Conservation (phyloP, 2,888 invertebrate species). For the Cacoxenus indagator region DNA sequence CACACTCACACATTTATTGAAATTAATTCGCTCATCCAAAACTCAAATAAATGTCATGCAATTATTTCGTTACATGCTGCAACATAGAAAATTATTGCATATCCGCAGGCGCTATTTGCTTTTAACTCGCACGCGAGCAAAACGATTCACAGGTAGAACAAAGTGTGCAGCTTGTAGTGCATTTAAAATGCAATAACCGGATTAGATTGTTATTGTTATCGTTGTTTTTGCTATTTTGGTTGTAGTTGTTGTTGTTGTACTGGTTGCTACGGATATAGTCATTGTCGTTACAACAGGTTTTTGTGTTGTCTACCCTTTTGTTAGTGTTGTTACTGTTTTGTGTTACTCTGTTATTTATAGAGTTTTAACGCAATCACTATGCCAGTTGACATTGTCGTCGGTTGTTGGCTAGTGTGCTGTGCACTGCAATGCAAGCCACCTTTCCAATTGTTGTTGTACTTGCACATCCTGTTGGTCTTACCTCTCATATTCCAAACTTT, state of each 20-base stretch:
- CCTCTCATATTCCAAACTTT: slow-evolving; percentile 37
- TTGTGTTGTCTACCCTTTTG: slow-evolving; percentile 32
- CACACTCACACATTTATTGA: background rate
- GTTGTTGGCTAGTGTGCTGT: slow-evolving; percentile 43
- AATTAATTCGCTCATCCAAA: slow-evolving; percentile 28
- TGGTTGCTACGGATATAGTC: background rate
- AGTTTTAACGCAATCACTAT: slow-evolving; percentile 66
- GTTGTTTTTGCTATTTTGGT: slow-evolving; percentile 12
- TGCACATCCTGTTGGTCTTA: slow-evolving; percentile 1
- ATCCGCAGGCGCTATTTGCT: slow-evolving; percentile 29
- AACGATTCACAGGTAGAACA: slow-evolving; percentile 30
- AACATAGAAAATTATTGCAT: slow-evolving; percentile 33
- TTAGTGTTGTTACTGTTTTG: slow-evolving; percentile 36
- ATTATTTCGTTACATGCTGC: slow-evolving; percentile 7
- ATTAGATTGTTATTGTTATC: slow-evolving; percentile 53
- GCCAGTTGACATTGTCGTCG: slow-evolving; percentile 57
- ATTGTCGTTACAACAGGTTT: no score
- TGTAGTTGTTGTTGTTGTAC: slow-evolving; percentile 9
- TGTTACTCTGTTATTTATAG: slow-evolving; percentile 65
- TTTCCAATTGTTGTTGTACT: slow-evolving; percentile 23
- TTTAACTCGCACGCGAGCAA: slow-evolving; percentile 11
- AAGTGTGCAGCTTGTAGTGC: slow-evolving; percentile 46
- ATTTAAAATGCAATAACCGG: slow-evolving; percentile 67
- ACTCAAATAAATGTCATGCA: slow-evolving; percentile 10
- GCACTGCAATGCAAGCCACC: slow-evolving; percentile 31